These are phyloP conservation scores for Philopedon plagiatum DNA, from an alignment of 2,888 invertebrate species.

Conservation along the genomic window DNA sequence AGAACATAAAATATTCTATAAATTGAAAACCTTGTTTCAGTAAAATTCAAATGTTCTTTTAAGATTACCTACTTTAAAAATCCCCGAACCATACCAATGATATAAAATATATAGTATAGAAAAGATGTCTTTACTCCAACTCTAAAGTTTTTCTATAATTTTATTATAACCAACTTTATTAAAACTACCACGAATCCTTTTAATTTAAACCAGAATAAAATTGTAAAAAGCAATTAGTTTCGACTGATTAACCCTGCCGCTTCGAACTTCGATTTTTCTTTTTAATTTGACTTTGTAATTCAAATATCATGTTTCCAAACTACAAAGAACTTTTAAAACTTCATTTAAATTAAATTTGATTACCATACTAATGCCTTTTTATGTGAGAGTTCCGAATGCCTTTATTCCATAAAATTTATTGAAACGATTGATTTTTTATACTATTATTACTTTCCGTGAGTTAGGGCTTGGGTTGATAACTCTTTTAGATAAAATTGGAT, in stretches of 20 bases:
- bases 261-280: slow-evolving; percentile 44
- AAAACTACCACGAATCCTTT: background rate
- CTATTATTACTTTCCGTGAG: slow-evolving; percentile 33
- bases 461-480: slow-evolving; percentile 35
- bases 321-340: slow-evolving; percentile 35
- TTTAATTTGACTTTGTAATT: slow-evolving; percentile 56
- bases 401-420: slow-evolving; percentile 45
- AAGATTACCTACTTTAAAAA: too few species aligned
- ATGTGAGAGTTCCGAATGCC: slow-evolving; percentile 31
- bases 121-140: too few species aligned
- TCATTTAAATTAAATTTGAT: slow-evolving; percentile 47
- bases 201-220: slow-evolving; percentile 3
- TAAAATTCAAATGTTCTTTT: too few species aligned
- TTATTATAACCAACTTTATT: background rate
- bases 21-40: too few species aligned
- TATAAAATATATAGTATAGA: too few species aligned
- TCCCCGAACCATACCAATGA: too few species aligned
- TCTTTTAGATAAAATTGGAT: slow-evolving; percentile 37
- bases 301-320: slow-evolving; percentile 50
- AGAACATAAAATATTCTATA: too few species aligned
- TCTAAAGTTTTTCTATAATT: background rate
- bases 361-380: slow-evolving; percentile 48
- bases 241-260: slow-evolving; percentile 28
- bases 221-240: slow-evolving; percentile 32
- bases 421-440: slow-evolving; percentile 42